phyloP scores from a whole-genome alignment of 2,113 vertebrate genomes.

The Piaya cayana region DNA sequence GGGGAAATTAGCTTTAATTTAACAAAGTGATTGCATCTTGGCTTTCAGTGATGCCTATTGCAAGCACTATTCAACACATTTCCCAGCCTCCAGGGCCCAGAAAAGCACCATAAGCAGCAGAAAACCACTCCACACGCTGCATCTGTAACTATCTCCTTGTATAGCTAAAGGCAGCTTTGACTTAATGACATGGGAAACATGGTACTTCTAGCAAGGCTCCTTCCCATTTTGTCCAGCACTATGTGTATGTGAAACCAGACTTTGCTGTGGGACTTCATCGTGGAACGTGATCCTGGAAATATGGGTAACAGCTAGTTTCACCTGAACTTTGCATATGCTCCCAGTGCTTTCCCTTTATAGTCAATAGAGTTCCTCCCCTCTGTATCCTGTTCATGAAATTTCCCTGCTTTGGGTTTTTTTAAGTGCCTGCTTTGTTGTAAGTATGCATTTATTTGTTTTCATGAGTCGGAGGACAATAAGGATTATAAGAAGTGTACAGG shows the following conservation, averaged over 20 bases:
- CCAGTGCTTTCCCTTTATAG: background rate
- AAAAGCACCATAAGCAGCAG: background rate
- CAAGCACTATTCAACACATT: background rate
- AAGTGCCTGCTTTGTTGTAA: background rate
- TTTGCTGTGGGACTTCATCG: background rate
- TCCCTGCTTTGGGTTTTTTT: background rate
- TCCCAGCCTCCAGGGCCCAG: background rate
- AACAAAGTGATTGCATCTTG: constrained; percentile 52
- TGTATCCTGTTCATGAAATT: background rate
- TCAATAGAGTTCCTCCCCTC: background rate
- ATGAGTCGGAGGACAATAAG: background rate
- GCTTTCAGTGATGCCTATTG: constrained; percentile 31
- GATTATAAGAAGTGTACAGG: background rate
- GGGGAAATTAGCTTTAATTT: constrained; percentile 57
- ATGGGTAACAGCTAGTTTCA: background rate
- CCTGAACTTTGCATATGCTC: background rate
- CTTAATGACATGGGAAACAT: background rate
- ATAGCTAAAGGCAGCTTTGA: background rate
- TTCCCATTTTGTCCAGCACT: background rate
- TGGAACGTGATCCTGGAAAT: background rate
- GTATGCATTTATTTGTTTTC: background rate
- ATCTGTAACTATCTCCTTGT: background rate
- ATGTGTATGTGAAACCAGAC: background rate
- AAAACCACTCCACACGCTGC: background rate
- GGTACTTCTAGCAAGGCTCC: background rate